Evolutionary conservation across 2,113 vertebrate species (phyloP).

Genomic region (Triplophysa tibetana): DNA sequence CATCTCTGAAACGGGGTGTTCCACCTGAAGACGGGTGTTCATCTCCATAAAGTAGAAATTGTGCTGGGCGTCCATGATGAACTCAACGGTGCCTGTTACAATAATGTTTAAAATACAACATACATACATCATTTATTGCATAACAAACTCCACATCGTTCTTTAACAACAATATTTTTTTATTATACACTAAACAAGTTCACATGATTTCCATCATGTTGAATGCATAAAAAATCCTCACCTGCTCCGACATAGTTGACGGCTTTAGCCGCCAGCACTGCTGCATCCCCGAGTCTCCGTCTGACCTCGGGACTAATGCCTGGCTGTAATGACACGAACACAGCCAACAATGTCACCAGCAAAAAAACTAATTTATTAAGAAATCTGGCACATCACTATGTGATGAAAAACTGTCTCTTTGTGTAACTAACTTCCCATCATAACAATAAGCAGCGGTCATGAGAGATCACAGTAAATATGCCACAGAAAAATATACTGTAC

Average conservation of each 20-base stretch:
- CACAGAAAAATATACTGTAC: too few species aligned
- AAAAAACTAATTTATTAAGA: too few species aligned
- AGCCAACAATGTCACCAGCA: not conserved
- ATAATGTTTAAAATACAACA: not conserved
- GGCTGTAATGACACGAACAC: conserved; percentile 75
- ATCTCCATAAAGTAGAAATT: conserved; percentile 99
- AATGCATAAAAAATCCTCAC: conserved; percentile 63
- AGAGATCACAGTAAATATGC: too few species aligned
- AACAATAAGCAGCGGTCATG: too few species aligned
- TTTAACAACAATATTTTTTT: too few species aligned
- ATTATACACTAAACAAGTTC: too few species aligned
- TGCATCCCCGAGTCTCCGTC: conserved; percentile 89
- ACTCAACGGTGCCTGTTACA: conserved; percentile 90
- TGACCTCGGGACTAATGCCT: conserved; percentile 87
- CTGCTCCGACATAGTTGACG: conserved; percentile 94
- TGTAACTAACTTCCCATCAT: too few species aligned
- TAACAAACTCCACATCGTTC: too few species aligned
- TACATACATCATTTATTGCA: not conserved
- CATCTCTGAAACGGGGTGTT: conserved; percentile 97
- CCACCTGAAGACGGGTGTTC: conserved; percentile 97
- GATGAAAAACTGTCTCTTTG: too few species aligned
- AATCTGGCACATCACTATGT: too few species aligned
- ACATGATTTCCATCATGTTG: not conserved
- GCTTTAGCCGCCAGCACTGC: conserved; percentile 94
- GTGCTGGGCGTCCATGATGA: conserved; percentile 95